Evolutionary conservation across 2,888 invertebrate species (phyloP).

Genomic region (Branchipolynoe longqiensis): DNA sequence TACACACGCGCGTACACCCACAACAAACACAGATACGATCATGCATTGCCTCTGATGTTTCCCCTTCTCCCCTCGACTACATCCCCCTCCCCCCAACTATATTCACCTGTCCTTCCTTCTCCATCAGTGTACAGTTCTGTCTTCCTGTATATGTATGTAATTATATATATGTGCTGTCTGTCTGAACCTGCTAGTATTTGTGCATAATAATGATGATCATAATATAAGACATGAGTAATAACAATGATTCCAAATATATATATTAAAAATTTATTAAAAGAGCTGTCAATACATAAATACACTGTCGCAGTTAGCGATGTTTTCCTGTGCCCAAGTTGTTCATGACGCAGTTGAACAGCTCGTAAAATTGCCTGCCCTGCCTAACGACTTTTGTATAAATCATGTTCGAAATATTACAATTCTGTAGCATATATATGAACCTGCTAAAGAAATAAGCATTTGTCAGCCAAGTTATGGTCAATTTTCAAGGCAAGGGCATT

Average conservation of each 20-base stretch:
- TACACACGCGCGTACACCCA: background rate
- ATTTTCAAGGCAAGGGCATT: background rate
- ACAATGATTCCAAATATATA: too few species aligned
- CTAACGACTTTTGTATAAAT: constrained; percentile 35
- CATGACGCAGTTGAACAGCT: background rate
- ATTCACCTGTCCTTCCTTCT: background rate
- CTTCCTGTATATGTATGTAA: constrained; percentile 49
- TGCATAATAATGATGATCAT: background rate
- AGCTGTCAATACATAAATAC: background rate
- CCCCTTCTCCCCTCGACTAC: background rate
- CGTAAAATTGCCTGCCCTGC: background rate
- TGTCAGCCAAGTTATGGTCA: constrained; percentile 15
- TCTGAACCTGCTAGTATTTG: background rate
- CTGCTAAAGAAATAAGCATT: constrained; percentile 26
- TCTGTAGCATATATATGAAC: constrained; percentile 31
- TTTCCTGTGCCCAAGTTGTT: background rate
- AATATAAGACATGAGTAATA: background rate
- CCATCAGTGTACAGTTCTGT: constrained; percentile 30
- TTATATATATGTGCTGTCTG: constrained; percentile 46
- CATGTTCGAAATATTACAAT: constrained; percentile 21
- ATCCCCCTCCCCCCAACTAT: background rate
- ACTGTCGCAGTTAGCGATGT: background rate
- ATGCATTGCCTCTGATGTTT: background rate
- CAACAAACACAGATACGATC: constrained; percentile 11
- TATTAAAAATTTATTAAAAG: background rate